Conservation (phyloP, 2,888 invertebrate species). For the Hedya salicella region DNA sequence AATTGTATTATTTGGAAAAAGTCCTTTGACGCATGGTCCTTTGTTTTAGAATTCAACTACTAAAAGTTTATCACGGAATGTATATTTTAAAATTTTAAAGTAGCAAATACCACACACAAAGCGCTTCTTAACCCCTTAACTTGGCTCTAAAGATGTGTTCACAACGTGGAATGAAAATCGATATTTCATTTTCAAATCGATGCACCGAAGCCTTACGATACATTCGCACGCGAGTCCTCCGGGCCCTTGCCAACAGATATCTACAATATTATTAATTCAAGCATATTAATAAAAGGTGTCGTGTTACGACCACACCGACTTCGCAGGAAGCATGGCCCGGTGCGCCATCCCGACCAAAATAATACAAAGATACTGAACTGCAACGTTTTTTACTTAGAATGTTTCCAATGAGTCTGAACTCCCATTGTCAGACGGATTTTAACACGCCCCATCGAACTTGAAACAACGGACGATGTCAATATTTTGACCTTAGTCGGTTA, state of each 20-base stretch:
- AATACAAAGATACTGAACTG: conserved; percentile 71
- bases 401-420: conserved; percentile 66
- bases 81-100: conserved; percentile 9
- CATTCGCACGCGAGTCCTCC: conserved; percentile 78
- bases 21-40: no score
- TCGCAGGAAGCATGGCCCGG: conserved; percentile 82
- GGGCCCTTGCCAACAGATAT: conserved; percentile 74
- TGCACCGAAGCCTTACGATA: conserved; percentile 78
- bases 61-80: not conserved
- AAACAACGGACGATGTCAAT: conserved; percentile 55
- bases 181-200: conserved; percentile 73
- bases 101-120: conserved; percentile 41
- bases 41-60: no score
- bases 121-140: conserved; percentile 32
- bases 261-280: conserved; percentile 83
- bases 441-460: conserved; percentile 40
- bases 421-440: conserved; percentile 62
- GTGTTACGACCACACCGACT: conserved; percentile 81
- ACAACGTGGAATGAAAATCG: conserved; percentile 65
- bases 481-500: conserved; percentile 59
- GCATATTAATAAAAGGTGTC: conserved; percentile 82
- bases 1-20: no score
- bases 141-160: conserved; percentile 27
- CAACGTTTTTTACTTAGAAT: conserved; percentile 63
- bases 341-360: conserved; percentile 78